Conservation (phyloP, 1,140 invertebrate genomes). For the Pseudoatta argentina region DNA sequence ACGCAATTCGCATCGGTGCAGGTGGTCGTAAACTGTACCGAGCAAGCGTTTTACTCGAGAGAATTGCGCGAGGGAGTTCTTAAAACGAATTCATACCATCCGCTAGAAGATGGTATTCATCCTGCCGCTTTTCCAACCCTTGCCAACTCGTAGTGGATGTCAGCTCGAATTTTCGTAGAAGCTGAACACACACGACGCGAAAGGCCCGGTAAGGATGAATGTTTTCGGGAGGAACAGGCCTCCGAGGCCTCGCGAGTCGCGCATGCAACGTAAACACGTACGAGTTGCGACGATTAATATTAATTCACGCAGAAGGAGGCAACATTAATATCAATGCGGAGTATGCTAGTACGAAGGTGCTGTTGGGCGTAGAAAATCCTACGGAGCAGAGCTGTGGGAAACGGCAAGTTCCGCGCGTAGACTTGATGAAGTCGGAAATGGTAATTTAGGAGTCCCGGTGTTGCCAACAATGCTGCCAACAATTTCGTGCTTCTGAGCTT, state of each 20-base stretch:
- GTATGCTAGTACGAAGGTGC: constrained; percentile 18
- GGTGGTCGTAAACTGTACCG: constrained; percentile 38
- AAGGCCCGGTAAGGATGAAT: constrained; percentile 67
- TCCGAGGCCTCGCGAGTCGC: constrained; percentile 45
- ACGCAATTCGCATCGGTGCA: constrained; percentile 7
- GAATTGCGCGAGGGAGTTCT: constrained; percentile 55
- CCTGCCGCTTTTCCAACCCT: constrained; percentile 45
- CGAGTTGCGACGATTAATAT: constrained; percentile 73
- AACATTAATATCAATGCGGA: constrained; percentile 76
- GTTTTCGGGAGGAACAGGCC: constrained; percentile 68
- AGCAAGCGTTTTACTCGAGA: constrained; percentile 39
- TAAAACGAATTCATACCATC: constrained; percentile 60
- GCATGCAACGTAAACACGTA: constrained; percentile 65
- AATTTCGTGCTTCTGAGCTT: constrained; percentile 18
- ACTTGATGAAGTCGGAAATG: constrained; percentile 55
- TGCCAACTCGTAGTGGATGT: constrained; percentile 50
- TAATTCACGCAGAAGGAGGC: constrained; percentile 64
- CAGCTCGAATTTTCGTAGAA: constrained; percentile 70
- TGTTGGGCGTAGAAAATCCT: constrained; percentile 36
- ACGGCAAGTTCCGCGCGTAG: constrained; percentile 9
- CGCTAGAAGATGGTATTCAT: not conserved
- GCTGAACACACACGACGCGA: constrained; percentile 61
- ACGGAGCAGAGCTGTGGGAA: constrained; percentile 16
- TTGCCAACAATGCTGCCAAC: constrained; percentile 48
- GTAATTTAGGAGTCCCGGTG: constrained; percentile 56